A percentile compares a stretch with the other conserved stretches of the same genome.
phyloP scores from a whole-genome alignment of 1,140 invertebrate genomes.

The Cydia amplana region DNA sequence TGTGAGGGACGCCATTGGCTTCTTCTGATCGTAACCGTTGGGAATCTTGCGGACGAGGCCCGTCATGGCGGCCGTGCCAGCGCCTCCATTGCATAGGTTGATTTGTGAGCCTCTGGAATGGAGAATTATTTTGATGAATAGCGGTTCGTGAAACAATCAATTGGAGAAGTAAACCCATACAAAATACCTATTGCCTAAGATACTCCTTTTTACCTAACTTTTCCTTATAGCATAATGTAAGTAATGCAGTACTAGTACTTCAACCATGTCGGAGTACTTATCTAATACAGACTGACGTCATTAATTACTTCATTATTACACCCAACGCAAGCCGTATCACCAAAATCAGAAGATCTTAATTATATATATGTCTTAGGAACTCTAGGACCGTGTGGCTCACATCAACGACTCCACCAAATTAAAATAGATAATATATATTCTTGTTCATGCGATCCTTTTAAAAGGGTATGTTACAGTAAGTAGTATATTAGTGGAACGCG shows the following conservation, averaged over 20 bases:
- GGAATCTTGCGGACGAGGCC: slow-evolving; percentile 83
- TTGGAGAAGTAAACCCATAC: too few relatives aligned
- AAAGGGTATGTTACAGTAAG: not conserved
- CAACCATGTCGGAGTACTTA: not conserved
- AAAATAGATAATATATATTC: not conserved
- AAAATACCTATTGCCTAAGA: too few relatives aligned
- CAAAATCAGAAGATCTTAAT: not conserved
- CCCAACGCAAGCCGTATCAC: not conserved
- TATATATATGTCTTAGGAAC: not conserved
- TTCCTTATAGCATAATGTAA: not conserved
- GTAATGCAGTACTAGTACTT: not conserved
- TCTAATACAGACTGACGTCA: not conserved
- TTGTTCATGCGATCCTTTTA: not conserved
- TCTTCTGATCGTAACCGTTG: slow-evolving; percentile 83
- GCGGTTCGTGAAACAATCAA: too few relatives aligned
- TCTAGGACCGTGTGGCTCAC: not conserved
- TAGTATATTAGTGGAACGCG: not conserved
- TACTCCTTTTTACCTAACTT: not conserved
- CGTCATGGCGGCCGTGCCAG: slow-evolving; percentile 75
- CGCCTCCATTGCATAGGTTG: slow-evolving; percentile 85
- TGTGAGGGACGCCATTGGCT: slow-evolving; percentile 83
- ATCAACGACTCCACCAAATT: too few relatives aligned
- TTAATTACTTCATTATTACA: not conserved
- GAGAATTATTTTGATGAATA: not conserved
- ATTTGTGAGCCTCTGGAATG: slow-evolving; percentile 82